A percentile compares a stretch with the other conserved stretches of the same genome.
Evolutionary conservation across 2,113 vertebrate species (phyloP).

Genomic region (Columba livia): DNA sequence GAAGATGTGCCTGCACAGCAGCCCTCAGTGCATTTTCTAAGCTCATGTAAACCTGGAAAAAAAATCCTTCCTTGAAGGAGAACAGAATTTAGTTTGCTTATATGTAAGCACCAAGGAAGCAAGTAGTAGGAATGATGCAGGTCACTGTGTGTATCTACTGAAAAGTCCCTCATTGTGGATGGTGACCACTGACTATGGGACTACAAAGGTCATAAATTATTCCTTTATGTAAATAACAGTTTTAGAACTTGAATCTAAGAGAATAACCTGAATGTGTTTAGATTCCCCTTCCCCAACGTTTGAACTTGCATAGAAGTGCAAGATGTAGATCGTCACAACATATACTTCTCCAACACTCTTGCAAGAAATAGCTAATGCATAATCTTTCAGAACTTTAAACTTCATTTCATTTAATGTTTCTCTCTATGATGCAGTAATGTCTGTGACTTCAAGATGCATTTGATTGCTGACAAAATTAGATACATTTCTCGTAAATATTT

Average conservation of each 20-base stretch:
- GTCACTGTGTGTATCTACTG: not conserved
- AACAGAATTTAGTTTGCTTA: not conserved
- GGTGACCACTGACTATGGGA: rapidly evolving
- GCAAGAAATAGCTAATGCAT: not conserved
- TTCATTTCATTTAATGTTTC: not conserved
- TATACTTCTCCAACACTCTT: not conserved
- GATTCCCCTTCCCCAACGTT: not conserved
- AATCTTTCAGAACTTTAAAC: not conserved
- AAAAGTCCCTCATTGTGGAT: not conserved
- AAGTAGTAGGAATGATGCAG: not conserved
- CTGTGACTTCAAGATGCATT: not conserved
- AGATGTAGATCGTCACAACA: not conserved
- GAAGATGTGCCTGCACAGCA: not conserved
- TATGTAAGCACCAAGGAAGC: not conserved
- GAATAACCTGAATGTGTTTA: not conserved
- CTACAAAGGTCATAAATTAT: not conserved
- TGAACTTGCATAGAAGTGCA: not conserved
- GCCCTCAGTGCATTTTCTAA: not conserved
- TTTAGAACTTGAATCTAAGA: not conserved
- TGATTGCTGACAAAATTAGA: not conserved
- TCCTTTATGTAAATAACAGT: not conserved
- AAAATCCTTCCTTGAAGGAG: not conserved
- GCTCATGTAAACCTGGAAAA: not conserved
- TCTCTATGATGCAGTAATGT: not conserved
- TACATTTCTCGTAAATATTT: not conserved